A percentile compares a stretch with the other conserved stretches of the same genome.
Conservation (phyloP, 1,140 invertebrate genomes). For the Ladona fulva region DNA sequence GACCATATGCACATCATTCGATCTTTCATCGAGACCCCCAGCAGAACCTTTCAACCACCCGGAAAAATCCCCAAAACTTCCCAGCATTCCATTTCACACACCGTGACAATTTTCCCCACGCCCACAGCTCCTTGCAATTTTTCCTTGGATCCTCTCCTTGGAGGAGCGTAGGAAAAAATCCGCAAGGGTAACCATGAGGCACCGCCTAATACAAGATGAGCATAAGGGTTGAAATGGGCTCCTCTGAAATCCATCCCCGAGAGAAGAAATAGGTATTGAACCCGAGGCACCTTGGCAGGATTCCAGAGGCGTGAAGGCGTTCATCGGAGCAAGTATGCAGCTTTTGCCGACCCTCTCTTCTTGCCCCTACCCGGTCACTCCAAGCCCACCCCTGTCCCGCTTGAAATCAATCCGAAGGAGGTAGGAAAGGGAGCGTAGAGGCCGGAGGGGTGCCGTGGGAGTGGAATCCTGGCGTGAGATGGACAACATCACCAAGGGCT, state of each 20-base stretch:
- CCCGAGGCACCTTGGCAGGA: conserved; percentile 4
- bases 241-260: not conserved
- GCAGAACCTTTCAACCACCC: no score
- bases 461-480: not conserved
- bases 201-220: not conserved
- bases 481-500: not conserved
- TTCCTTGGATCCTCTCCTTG: no score
- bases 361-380: no score
- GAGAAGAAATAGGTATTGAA: not conserved
- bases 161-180: not conserved
- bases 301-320: conserved; percentile 1
- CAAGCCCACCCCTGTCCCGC: no score
- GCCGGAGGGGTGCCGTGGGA: not conserved
- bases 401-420: not conserved
- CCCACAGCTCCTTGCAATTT: not conserved
- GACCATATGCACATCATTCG: no score
- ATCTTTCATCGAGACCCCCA: no score
- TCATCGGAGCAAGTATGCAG: not conserved
- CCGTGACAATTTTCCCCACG: not conserved
- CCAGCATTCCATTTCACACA: not conserved
- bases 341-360: not conserved
- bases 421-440: not conserved
- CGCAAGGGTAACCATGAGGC: not conserved
- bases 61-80: no score
- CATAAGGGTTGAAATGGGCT: not conserved